A percentile compares a stretch with the other conserved stretches of the same genome.
phyloP scores from a whole-genome alignment of 2,888 invertebrate genomes.

The Clusia tigrina region DNA sequence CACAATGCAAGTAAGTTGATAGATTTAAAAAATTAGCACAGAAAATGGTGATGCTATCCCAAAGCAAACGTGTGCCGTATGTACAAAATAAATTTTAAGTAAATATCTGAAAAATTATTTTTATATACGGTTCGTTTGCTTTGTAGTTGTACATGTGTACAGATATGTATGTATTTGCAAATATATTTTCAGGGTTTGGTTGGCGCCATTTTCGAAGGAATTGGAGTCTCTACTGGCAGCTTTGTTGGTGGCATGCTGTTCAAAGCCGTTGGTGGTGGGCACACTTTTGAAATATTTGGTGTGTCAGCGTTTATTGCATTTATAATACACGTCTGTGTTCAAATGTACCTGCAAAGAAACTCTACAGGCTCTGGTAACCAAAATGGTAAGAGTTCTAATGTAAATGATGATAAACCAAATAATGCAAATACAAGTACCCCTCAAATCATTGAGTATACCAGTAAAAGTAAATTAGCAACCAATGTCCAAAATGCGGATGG shows the following conservation, averaged over 20 bases:
- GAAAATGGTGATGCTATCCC: too few relatives aligned
- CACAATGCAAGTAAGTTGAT: constrained; percentile 77
- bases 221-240: constrained; percentile 83
- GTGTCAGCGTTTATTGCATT: constrained; percentile 72
- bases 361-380: constrained; percentile 30
- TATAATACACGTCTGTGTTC: constrained; percentile 69
- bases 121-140: too few relatives aligned
- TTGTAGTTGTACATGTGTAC: background rate
- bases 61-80: too few relatives aligned
- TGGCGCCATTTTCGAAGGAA: constrained; percentile 86
- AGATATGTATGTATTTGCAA: too few relatives aligned
- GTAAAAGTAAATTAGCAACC: background rate
- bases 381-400: constrained; percentile 47
- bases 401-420: background rate
- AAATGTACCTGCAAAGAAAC: constrained; percentile 62
- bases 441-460: background rate
- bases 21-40: too few relatives aligned
- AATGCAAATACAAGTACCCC: background rate
- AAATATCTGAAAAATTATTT: too few relatives aligned
- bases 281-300: constrained; percentile 78
- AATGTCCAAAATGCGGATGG: background rate
- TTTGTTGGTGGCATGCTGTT: constrained; percentile 79
- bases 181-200: constrained; percentile 73
- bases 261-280: constrained; percentile 71
- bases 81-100: too few relatives aligned